These are phyloP conservation scores for Anomalospiza imberbis DNA, from an alignment of 2,797 vertebrate genomes.

Conservation along the genomic window DNA sequence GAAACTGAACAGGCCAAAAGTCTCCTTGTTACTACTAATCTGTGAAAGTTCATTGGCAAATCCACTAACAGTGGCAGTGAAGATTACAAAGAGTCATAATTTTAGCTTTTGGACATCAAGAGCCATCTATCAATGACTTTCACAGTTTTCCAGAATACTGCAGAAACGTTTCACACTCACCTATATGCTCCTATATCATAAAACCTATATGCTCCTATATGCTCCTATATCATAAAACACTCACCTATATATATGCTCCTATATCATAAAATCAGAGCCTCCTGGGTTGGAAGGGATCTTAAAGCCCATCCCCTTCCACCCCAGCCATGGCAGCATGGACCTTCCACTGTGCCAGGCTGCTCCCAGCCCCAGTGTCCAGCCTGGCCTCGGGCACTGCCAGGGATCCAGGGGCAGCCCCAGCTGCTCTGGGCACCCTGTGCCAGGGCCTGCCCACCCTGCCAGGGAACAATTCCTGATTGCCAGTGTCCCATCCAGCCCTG, in stretches of 20 bases:
- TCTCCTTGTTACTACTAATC: background rate
- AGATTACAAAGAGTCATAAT: background rate
- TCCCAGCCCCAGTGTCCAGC: background rate
- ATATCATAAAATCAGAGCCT: background rate
- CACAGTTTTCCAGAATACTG: background rate
- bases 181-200: background rate
- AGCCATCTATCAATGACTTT: background rate
- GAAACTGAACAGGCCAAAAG: background rate
- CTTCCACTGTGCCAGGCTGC: background rate
- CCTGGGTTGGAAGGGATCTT: fast-evolving
- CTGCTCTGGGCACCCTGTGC: too few species aligned
- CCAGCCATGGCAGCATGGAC: background rate
- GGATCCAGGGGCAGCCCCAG: background rate
- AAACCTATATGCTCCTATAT: too few species aligned
- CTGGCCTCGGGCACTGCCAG: background rate
- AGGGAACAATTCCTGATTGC: background rate
- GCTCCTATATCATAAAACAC: background rate
- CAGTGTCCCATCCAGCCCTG: too few species aligned
- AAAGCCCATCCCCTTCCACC: fast-evolving
- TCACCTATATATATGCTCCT: background rate
- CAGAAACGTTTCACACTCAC: background rate
- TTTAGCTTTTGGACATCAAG: background rate
- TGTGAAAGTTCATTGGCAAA: background rate
- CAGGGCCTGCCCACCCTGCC: background rate
- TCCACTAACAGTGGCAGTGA: background rate